These are phyloP conservation scores for Eupristina koningsbergeri DNA, from an alignment of 1,140 invertebrate genomes.

Conservation along the genomic window DNA sequence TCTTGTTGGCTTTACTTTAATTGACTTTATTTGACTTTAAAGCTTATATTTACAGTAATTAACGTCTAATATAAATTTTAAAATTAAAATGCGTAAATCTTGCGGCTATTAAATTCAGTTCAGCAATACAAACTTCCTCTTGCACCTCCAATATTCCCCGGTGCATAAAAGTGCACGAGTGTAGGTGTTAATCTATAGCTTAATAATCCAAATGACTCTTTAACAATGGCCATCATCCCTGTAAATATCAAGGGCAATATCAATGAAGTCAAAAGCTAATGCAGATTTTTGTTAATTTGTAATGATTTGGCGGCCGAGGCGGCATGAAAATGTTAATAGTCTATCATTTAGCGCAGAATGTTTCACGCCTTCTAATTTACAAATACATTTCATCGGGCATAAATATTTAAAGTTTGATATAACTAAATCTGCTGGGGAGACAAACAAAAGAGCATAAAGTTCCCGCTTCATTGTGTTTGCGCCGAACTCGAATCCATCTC, in stretches of 20 bases:
- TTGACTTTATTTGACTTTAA: not conserved
- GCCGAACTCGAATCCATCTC: conserved; percentile 26
- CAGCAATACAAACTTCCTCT: not conserved
- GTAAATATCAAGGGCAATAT: not conserved
- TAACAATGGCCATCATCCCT: not conserved
- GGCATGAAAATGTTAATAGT: conserved; percentile 29
- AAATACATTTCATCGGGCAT: conserved; percentile 18
- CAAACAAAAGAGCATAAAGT: conserved; percentile 51
- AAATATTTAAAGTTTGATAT: conserved; percentile 42
- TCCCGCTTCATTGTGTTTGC: conserved; percentile 35
- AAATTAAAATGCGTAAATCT: not conserved
- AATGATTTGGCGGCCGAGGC: not conserved
- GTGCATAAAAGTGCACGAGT: not conserved
- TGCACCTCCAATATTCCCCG: not conserved
- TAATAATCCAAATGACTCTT: not conserved
- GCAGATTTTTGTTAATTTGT: conserved; percentile 23
- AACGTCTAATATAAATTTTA: not conserved
- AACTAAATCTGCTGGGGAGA: conserved; percentile 40
- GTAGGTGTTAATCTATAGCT: not conserved
- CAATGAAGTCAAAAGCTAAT: not conserved
- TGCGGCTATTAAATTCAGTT: not conserved
- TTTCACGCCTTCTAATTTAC: conserved; percentile 39
- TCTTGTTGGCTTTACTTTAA: too few relatives aligned
- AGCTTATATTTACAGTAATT: not conserved
- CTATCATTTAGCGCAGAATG: conserved; percentile 24